Percentiles rank a stretch among this genome's conserved stretches.
phyloP scores from a whole-genome alignment of 1,140 invertebrate species.

The Glossosoma conforme region DNA sequence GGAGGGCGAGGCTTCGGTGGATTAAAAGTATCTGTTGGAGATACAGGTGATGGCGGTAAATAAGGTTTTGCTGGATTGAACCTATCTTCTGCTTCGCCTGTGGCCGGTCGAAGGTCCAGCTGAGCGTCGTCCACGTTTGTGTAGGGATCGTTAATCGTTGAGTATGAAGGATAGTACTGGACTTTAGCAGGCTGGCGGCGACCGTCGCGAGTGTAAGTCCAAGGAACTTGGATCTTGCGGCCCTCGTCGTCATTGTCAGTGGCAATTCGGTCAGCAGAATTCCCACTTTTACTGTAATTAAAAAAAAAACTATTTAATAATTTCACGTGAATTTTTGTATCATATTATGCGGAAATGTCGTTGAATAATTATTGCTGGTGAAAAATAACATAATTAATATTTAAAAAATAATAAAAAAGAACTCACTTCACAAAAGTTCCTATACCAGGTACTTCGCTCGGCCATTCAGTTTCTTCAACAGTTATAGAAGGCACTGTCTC shows the following conservation, averaged over 20 bases:
- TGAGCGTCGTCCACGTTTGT: constrained; percentile 12
- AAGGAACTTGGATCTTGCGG: neutral
- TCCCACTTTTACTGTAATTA: no score
- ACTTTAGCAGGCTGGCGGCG: neutral
- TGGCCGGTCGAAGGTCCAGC: constrained; percentile 9
- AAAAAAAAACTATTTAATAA: no score
- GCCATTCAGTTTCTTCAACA: constrained; percentile 3
- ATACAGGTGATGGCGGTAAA: constrained; percentile 36
- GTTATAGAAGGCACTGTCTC: constrained; percentile 17
- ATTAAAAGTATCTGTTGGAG: constrained; percentile 29
- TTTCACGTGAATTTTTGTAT: no score
- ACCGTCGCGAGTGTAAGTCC: neutral
- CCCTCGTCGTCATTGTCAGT: constrained; percentile 4
- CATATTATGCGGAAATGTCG: no score
- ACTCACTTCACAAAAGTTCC: no score
- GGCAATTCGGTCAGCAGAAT: no score
- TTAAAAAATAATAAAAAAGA: no score
- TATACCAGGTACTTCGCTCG: neutral
- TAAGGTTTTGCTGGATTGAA: constrained; percentile 49
- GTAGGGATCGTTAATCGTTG: neutral
- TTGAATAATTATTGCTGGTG: no score
- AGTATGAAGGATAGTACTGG: constrained; percentile 13
- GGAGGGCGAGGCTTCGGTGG: constrained; percentile 36
- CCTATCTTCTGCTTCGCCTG: constrained; percentile 41
- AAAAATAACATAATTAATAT: no score